Evolutionary conservation across 1,140 invertebrate genomes (phyloP).

Genomic region (Plutomurus gul): DNA sequence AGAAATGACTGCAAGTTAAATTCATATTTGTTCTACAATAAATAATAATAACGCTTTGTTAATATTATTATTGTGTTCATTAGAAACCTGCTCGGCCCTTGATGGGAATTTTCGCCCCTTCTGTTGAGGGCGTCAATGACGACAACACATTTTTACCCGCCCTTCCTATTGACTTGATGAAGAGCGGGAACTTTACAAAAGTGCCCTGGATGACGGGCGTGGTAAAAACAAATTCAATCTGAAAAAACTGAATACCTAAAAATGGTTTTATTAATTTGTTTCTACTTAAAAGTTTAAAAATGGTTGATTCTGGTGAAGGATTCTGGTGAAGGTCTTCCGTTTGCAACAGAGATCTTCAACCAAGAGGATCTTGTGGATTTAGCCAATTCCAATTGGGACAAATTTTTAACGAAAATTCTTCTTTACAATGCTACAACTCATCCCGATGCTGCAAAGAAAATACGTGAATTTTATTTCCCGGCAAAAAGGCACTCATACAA

Average conservation of each 20-base stretch:
- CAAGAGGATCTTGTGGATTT: neutral
- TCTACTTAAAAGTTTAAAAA: neutral
- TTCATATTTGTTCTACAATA: neutral
- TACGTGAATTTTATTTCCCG: conserved; percentile 33
- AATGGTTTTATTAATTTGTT: neutral
- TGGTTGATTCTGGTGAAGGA: conserved; percentile 61
- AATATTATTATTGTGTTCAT: neutral
- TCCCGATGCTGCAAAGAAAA: conserved; percentile 29
- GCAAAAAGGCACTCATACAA: neutral
- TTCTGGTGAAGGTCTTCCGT: conserved; percentile 56
- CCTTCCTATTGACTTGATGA: conserved; percentile 54
- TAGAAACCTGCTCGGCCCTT: neutral
- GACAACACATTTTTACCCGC: conserved; percentile 58
- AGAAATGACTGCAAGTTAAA: conserved; percentile 33
- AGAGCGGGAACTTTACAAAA: conserved; percentile 59
- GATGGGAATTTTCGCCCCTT: conserved; percentile 51
- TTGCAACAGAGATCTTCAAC: conserved; percentile 37
- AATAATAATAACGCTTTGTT: neutral
- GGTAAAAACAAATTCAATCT: conserved; percentile 48
- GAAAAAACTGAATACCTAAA: neutral
- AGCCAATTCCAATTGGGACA: conserved; percentile 33
- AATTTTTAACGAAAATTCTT: conserved; percentile 36
- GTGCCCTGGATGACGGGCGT: conserved; percentile 68
- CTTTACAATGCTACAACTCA: conserved; percentile 31
- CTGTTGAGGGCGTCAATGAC: conserved; percentile 34